These are phyloP conservation scores for Tenthredo livida DNA, from an alignment of 2,888 invertebrate species.

Conservation along the genomic window DNA sequence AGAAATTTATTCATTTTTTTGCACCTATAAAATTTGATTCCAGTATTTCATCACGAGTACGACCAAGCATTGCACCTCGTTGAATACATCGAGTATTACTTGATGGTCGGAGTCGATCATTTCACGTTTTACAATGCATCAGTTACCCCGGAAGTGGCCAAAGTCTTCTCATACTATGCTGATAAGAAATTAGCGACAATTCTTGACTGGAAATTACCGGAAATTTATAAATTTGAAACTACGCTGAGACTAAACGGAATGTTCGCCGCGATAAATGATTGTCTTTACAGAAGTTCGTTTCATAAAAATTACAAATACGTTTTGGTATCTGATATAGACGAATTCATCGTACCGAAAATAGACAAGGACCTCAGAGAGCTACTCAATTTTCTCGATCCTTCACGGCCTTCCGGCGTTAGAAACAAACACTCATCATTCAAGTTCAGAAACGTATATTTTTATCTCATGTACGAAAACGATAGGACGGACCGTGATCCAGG, in stretches of 20 bases:
- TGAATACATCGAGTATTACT: constrained; percentile 79
- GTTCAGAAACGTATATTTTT: constrained; percentile 79
- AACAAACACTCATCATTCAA: constrained; percentile 75
- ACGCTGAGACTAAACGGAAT: constrained; percentile 76
- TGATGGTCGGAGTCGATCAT: constrained; percentile 77
- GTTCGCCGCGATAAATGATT: constrained; percentile 72
- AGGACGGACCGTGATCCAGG: constrained; percentile 63
- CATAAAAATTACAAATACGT: constrained; percentile 71
- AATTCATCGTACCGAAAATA: constrained; percentile 69
- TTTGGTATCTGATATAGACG: constrained; percentile 69
- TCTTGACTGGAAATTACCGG: constrained; percentile 76
- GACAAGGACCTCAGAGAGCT: constrained; percentile 65
- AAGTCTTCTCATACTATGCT: constrained; percentile 75
- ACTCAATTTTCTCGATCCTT: constrained; percentile 58
- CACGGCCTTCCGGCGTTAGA: constrained; percentile 57
- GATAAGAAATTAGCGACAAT: constrained; percentile 71
- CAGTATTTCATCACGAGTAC: constrained; percentile 77
- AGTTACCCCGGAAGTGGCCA: constrained; percentile 72
- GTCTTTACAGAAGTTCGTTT: constrained; percentile 67
- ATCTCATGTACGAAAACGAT: constrained; percentile 78
- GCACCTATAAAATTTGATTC: neutral
- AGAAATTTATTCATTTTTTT: neutral
- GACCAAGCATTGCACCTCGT: constrained; percentile 77
- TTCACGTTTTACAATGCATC: constrained; percentile 79
- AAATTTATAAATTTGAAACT: constrained; percentile 67